These are phyloP conservation scores for Kryptopterus vitreolus DNA, from an alignment of 2,797 vertebrate genomes.

Conservation along the genomic window DNA sequence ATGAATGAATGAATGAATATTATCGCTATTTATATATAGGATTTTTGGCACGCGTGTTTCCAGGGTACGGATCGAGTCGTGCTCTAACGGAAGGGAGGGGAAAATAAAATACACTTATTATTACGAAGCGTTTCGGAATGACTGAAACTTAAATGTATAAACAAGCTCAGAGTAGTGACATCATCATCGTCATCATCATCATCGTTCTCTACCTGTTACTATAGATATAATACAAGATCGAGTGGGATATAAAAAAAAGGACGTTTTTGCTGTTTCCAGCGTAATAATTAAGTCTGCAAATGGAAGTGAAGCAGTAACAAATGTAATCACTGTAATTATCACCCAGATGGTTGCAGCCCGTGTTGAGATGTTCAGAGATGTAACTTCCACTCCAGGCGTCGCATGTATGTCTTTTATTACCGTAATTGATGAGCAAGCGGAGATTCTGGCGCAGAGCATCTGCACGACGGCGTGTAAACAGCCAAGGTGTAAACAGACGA, in stretches of 20 bases:
- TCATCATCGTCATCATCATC: too few species aligned
- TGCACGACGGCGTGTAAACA: slow-evolving; percentile 24
- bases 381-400: slow-evolving; percentile 29
- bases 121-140: too few species aligned
- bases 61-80: too few species aligned
- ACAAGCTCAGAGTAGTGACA: too few species aligned
- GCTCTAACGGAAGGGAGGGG: too few species aligned
- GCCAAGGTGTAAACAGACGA: not conserved
- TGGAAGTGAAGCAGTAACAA: slow-evolving; percentile 17
- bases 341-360: slow-evolving; percentile 38
- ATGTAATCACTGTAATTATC: slow-evolving; percentile 43
- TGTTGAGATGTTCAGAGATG: slow-evolving; percentile 21
- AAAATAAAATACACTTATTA: too few species aligned
- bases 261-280: not conserved
- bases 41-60: too few species aligned
- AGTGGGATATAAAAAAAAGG: too few species aligned
- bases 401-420: slow-evolving; percentile 30
- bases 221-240: not conserved
- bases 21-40: too few species aligned
- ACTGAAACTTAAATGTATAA: too few species aligned
- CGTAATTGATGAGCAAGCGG: slow-evolving; percentile 28
- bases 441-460: slow-evolving; percentile 7
- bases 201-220: not conserved
- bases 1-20: too few species aligned
- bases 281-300: slow-evolving; percentile 14